phyloP scores from a whole-genome alignment of 1,140 invertebrate genomes.

The Drosophila funebris region DNA sequence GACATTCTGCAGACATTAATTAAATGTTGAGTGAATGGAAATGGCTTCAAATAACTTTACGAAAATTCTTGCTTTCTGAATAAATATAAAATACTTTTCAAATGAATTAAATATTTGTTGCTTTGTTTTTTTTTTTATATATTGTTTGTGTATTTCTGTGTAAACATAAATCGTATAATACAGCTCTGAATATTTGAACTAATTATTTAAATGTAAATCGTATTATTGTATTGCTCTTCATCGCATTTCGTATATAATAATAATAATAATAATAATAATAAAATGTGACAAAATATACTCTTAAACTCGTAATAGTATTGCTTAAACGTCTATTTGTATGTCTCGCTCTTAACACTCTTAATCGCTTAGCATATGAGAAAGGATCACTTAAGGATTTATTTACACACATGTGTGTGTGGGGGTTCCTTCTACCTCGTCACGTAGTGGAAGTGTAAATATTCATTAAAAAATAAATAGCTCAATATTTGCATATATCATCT shows the following conservation, averaged over 20 bases:
- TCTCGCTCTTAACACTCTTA: conserved; percentile 72
- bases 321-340: conserved; percentile 22
- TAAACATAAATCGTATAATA: conserved; percentile 71
- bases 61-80: no score
- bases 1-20: not conserved
- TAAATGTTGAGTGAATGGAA: not conserved
- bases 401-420: conserved; percentile 74
- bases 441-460: conserved; percentile 72
- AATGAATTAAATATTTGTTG: no score
- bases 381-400: conserved; percentile 80
- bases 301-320: conserved; percentile 16
- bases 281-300: conserved; percentile 65
- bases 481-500: conserved; percentile 70
- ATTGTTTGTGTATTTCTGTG: conserved; percentile 38
- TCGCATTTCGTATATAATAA: conserved; percentile 60
- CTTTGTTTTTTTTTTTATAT: conserved; percentile 46
- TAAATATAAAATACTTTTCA: no score
- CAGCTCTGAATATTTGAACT: conserved; percentile 72
- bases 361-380: conserved; percentile 78
- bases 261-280: no score
- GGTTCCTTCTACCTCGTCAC: conserved; percentile 60
- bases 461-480: conserved; percentile 76
- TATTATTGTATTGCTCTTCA: conserved; percentile 63
- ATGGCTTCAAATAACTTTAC: not conserved
- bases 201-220: conserved; percentile 59